Conservation (phyloP, 2,113 vertebrate genomes). For the Tylochromis polylepis region DNA sequence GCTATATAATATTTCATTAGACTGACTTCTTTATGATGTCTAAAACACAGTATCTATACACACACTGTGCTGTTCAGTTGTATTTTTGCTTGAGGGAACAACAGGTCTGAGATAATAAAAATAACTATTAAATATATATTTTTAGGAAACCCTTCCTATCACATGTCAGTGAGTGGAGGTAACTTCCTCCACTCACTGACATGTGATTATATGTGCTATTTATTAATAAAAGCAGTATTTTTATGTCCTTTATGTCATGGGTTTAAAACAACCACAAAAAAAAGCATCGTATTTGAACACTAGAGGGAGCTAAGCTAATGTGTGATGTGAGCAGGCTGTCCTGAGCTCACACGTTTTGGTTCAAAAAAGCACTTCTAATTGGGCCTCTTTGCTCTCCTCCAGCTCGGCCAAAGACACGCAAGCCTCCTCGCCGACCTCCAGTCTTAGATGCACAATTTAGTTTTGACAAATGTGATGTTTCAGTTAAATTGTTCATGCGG, state of each 20-base stretch:
- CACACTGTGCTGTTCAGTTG: background rate
- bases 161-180: no score
- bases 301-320: constrained; percentile 96
- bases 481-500: constrained; percentile 74
- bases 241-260: background rate
- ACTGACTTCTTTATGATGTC: background rate
- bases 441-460: constrained; percentile 64
- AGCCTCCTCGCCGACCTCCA: constrained; percentile 42
- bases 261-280: background rate
- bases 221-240: background rate
- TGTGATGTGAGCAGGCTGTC: constrained; percentile 51
- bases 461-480: constrained; percentile 77
- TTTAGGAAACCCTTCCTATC: background rate
- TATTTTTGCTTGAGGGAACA: background rate
- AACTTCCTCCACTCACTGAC: background rate
- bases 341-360: constrained; percentile 26
- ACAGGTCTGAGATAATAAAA: background rate
- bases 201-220: background rate
- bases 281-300: constrained; percentile 59
- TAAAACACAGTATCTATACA: background rate
- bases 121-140: background rate
- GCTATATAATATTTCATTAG: background rate
- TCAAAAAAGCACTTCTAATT: constrained; percentile 71
- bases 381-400: constrained; percentile 51
- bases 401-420: constrained; percentile 28